Conservation (phyloP, 1,140 invertebrate species). For the Drosophila pallidifrons region DNA sequence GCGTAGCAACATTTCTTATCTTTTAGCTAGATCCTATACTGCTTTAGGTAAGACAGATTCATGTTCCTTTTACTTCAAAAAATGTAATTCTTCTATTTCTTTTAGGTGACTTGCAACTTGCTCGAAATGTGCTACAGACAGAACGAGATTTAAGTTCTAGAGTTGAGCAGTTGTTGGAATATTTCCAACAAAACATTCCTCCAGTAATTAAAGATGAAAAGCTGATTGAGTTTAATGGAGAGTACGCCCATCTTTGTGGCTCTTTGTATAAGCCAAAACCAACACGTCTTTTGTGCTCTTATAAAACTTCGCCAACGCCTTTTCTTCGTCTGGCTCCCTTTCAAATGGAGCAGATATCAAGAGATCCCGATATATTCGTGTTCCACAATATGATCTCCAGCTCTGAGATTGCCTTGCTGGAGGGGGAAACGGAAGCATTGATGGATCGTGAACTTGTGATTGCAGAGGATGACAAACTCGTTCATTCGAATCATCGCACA, state of each 20-base stretch:
- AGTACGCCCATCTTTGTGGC: slow-evolving; percentile 14
- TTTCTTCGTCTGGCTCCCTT: slow-evolving; percentile 93
- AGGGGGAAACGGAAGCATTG: slow-evolving; percentile 84
- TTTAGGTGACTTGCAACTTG: background rate
- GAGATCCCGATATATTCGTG: slow-evolving; percentile 93
- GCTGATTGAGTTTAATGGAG: rapidly evolving
- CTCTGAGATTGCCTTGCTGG: slow-evolving; percentile 93
- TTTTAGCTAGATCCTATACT: slow-evolving; percentile 12
- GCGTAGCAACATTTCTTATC: slow-evolving; percentile 5
- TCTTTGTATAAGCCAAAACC: slow-evolving; percentile 88
- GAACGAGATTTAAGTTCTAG: background rate
- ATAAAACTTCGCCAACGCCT: slow-evolving; percentile 89
- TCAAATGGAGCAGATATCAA: slow-evolving; percentile 95
- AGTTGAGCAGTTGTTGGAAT: background rate
- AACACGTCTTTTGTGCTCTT: slow-evolving; percentile 90
- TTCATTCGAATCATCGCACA: slow-evolving; percentile 86
- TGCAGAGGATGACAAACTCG: too few species aligned
- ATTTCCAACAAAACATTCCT: background rate
- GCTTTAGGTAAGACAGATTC: slow-evolving; percentile 22
- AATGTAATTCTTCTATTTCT: background rate
- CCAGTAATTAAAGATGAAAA: background rate
- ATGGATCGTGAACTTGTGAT: too few species aligned
- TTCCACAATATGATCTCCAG: slow-evolving; percentile 96
- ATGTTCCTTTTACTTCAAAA: background rate
- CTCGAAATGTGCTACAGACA: background rate